phyloP scores from a whole-genome alignment of 2,113 vertebrate species.

The Hippocampus comes region DNA sequence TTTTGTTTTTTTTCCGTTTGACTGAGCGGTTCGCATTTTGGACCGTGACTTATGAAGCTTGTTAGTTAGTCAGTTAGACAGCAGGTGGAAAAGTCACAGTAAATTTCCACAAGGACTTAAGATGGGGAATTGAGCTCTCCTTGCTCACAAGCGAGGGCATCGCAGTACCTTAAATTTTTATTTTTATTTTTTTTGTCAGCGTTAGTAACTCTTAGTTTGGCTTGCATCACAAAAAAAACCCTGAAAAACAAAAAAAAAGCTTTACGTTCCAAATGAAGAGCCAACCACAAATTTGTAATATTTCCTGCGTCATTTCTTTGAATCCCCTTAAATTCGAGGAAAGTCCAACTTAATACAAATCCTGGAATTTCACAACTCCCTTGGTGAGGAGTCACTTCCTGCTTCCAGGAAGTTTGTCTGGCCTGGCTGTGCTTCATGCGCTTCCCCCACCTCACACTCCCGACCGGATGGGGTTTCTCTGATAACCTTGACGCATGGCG shows the following conservation, averaged over 20 bases:
- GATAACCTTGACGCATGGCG: neutral
- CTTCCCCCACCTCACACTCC: conserved; percentile 1
- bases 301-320: neutral
- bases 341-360: too few relatives aligned
- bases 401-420: conserved; percentile 20
- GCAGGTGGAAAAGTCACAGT: neutral
- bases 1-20: conserved; percentile 1
- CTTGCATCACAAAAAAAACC: neutral
- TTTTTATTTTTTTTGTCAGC: too few relatives aligned
- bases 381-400: conserved; percentile 27
- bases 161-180: neutral
- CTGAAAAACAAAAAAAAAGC: neutral
- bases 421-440: conserved; percentile 19
- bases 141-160: neutral
- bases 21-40: conserved; percentile 18
- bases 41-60: neutral
- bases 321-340: neutral
- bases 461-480: conserved; percentile 4
- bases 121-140: neutral
- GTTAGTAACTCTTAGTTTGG: too few relatives aligned
- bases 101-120: neutral
- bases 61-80: neutral
- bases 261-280: neutral
- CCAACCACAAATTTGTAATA: neutral
- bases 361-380: too few relatives aligned